Percentiles rank a stretch among this genome's conserved stretches.
phyloP scores from a whole-genome alignment of 2,888 invertebrate species.

The Napeogenes sylphis region DNA sequence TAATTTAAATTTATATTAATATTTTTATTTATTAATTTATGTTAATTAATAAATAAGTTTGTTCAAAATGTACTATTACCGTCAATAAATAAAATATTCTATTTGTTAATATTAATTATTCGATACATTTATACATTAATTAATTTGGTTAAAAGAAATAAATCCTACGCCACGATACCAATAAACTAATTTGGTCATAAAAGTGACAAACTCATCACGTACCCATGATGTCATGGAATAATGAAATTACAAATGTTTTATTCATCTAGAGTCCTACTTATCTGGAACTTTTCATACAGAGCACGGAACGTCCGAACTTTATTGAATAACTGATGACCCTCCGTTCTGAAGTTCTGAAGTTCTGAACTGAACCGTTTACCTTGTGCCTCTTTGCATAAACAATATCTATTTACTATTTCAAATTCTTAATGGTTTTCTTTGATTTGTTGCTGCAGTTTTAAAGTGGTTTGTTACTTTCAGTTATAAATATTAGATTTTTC shows the following conservation, averaged over 20 bases:
- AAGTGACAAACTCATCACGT: constrained; percentile 20
- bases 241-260: constrained; percentile 36
- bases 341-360: constrained; percentile 13
- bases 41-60: no score
- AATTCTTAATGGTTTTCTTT: neutral
- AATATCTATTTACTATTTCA: constrained; percentile 21
- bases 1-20: no score
- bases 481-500: no score
- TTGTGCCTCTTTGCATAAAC: constrained; percentile 25
- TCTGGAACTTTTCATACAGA: constrained; percentile 30
- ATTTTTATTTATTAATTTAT: no score
- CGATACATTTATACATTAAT: no score
- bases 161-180: neutral
- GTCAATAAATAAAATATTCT: no score
- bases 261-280: constrained; percentile 34
- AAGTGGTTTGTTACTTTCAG: no score
- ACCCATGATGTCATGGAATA: constrained; percentile 23
- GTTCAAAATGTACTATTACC: no score
- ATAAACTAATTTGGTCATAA: constrained; percentile 7
- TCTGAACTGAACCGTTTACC: constrained; percentile 15
- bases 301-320: constrained; percentile 23
- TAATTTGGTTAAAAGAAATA: no score
- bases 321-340: constrained; percentile 30
- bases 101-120: no score
- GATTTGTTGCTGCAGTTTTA: neutral